phyloP scores from a whole-genome alignment of 2,888 invertebrate genomes.

The Pocota personata region DNA sequence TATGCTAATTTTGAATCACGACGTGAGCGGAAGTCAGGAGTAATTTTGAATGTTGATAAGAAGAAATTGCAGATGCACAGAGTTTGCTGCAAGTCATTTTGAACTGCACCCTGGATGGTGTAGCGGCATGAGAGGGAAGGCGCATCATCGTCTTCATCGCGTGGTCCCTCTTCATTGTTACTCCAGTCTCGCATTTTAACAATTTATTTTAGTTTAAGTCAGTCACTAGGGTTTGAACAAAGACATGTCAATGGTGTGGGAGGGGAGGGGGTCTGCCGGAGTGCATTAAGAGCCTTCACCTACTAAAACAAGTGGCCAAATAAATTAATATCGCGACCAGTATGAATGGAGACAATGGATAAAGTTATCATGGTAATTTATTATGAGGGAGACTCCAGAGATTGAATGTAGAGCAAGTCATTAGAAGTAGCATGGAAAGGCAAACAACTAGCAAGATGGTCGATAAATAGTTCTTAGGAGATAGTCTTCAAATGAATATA shows the following conservation, averaged over 20 bases:
- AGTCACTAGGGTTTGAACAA: background rate
- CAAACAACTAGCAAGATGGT: background rate
- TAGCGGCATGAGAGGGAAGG: background rate
- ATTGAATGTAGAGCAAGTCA: conserved; percentile 32
- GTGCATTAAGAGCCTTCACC: conserved; percentile 27
- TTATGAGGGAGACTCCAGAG: conserved; percentile 1
- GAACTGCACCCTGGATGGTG: background rate
- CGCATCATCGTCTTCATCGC: background rate
- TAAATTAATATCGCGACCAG: conserved; percentile 49
- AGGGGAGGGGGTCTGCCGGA: background rate
- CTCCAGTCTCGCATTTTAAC: conserved; percentile 31
- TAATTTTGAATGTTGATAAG: conserved; percentile 65
- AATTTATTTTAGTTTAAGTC: conserved; percentile 52
- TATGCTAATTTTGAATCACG: conserved; percentile 69
- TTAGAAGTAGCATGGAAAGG: background rate
- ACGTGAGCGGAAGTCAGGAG: conserved; percentile 58
- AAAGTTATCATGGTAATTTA: conserved; percentile 43
- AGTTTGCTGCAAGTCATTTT: conserved; percentile 46
- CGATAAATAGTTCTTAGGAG: background rate
- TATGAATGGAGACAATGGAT: conserved; percentile 34
- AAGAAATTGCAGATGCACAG: conserved; percentile 20
- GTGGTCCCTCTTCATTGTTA: conserved; percentile 23
- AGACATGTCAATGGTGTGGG: background rate
- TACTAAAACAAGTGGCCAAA: conserved; percentile 30
- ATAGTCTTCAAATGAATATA: too few relatives aligned